Evolutionary conservation across 2,888 invertebrate species (phyloP).

Genomic region (Microdon myrmicae): DNA sequence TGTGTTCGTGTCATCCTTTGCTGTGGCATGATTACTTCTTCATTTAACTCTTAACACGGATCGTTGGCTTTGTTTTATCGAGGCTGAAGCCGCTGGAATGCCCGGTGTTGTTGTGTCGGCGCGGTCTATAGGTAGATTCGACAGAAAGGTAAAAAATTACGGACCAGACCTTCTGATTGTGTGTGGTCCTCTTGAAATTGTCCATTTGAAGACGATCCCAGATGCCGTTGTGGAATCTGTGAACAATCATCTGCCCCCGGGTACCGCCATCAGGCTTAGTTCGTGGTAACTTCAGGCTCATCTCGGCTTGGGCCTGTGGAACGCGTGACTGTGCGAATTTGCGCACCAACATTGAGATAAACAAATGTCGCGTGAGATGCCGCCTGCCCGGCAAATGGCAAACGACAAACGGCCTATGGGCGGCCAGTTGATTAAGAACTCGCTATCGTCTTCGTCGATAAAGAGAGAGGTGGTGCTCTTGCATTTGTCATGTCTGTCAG

Average conservation of each 20-base stretch:
- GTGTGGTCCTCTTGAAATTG: constrained; percentile 46
- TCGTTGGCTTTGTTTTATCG: constrained; percentile 26
- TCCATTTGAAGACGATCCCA: constrained; percentile 39
- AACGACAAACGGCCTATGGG: constrained; percentile 30
- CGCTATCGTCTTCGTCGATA: not conserved
- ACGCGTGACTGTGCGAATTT: constrained; percentile 32
- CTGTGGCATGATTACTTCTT: constrained; percentile 27
- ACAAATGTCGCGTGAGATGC: constrained; percentile 41
- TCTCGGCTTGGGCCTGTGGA: constrained; percentile 13
- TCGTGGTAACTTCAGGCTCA: constrained; percentile 14
- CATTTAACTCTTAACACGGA: constrained; percentile 39
- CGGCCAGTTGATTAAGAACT: constrained; percentile 35
- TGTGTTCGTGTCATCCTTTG: constrained; percentile 22
- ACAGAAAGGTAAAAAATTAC: constrained; percentile 1
- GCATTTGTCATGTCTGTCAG: constrained; percentile 37
- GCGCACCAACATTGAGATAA: constrained; percentile 29
- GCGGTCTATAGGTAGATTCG: constrained; percentile 38
- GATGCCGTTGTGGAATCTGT: constrained; percentile 33
- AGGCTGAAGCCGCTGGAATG: constrained; percentile 23
- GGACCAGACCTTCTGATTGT: constrained; percentile 10
- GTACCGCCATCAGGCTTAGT: constrained; percentile 2
- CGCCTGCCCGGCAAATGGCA: too few relatives aligned
- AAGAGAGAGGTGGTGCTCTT: constrained; percentile 35
- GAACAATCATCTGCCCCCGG: constrained; percentile 28
- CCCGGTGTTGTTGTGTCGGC: constrained; percentile 29